Conservation (phyloP, 2,113 vertebrate genomes). For the Aspidoscelis tigris region DNA sequence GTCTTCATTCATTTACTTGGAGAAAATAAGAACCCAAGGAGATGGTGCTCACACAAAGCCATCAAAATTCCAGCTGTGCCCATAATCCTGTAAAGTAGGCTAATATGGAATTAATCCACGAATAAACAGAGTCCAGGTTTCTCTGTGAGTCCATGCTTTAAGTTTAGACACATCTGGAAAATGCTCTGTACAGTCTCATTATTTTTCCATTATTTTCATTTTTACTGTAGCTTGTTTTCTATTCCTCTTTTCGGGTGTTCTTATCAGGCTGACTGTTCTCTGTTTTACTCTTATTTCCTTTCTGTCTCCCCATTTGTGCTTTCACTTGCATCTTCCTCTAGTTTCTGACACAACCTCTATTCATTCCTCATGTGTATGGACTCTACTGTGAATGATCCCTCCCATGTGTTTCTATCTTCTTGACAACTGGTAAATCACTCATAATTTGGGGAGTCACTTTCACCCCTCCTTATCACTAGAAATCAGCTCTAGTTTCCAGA, state of each 20-base stretch:
- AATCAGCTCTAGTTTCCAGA: slow-evolving; percentile 45
- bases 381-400: slow-evolving; percentile 54
- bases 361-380: slow-evolving; percentile 59
- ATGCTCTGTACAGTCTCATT: slow-evolving; percentile 17
- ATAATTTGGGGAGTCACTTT: slow-evolving; percentile 41
- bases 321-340: slow-evolving; percentile 44
- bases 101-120: neutral
- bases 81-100: no score
- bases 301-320: slow-evolving; percentile 63
- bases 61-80: no score
- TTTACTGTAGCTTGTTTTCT: slow-evolving; percentile 25
- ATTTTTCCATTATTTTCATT: slow-evolving; percentile 38
- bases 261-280: slow-evolving; percentile 34
- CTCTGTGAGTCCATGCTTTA: slow-evolving; percentile 7
- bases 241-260: fast-evolving
- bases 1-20: no score
- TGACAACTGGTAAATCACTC: slow-evolving; percentile 64
- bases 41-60: no score
- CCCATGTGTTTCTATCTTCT: slow-evolving; percentile 68
- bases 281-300: slow-evolving; percentile 56
- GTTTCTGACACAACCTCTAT: slow-evolving; percentile 53
- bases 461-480: slow-evolving; percentile 39
- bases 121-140: slow-evolving; percentile 22
- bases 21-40: no score
- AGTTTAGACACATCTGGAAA: slow-evolving; percentile 36